Percentiles rank a stretch among this genome's conserved stretches.
These are phyloP conservation scores for Sitta europaea DNA, from an alignment of 2,113 vertebrate genomes.

Conservation along the genomic window DNA sequence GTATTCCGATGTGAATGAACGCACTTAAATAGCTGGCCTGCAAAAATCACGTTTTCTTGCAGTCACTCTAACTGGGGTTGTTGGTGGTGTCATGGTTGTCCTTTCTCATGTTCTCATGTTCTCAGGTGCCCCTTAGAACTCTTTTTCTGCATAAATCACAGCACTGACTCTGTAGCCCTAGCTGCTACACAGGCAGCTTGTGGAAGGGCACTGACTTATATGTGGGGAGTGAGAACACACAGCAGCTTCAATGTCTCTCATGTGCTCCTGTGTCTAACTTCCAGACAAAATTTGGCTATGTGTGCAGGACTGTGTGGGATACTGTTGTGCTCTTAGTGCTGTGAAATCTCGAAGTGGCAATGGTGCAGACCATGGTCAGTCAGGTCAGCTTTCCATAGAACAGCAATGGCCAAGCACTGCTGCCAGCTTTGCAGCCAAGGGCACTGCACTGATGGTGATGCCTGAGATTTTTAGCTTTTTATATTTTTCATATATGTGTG, in stretches of 20 bases:
- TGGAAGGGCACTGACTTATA: neutral
- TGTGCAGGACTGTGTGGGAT: neutral
- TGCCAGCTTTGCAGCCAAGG: neutral
- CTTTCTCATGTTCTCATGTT: neutral
- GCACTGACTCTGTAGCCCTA: neutral
- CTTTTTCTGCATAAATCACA: neutral
- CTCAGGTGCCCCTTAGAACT: neutral
- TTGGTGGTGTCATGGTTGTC: rapidly evolving
- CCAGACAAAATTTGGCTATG: neutral
- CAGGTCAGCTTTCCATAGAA: neutral
- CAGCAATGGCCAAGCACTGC: neutral
- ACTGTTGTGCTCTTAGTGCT: neutral
- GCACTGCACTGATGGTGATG: neutral
- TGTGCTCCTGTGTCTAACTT: neutral
- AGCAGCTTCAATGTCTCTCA: neutral
- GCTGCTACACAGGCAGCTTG: neutral
- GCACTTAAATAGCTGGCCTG: neutral
- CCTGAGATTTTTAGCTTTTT: neutral
- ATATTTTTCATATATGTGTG: neutral
- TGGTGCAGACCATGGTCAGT: neutral
- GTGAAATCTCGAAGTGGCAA: neutral
- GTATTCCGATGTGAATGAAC: neutral
- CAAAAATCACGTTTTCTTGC: neutral
- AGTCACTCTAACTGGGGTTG: neutral
- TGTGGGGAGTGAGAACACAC: neutral